Percentiles rank a stretch among this genome's conserved stretches.
These are phyloP conservation scores for Redunca redunca DNA, from an alignment of 2,113 vertebrate genomes.

Conservation along the genomic window DNA sequence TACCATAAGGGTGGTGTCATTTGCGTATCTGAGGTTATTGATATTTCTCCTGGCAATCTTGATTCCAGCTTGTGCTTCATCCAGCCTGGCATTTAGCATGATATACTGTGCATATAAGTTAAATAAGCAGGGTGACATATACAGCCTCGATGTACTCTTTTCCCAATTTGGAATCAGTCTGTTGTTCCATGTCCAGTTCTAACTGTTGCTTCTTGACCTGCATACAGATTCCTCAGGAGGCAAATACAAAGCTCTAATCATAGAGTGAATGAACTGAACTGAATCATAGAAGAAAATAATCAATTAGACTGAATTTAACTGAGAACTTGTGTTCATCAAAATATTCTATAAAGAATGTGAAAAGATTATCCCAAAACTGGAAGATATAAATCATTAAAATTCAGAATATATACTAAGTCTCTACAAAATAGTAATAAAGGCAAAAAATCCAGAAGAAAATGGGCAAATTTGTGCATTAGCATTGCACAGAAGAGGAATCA, in stretches of 20 bases:
- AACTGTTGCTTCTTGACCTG: background rate
- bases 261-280: background rate
- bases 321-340: background rate
- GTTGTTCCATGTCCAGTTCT: background rate
- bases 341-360: background rate
- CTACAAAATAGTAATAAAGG: background rate
- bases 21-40: background rate
- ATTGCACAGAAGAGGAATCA: background rate
- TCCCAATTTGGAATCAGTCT: background rate
- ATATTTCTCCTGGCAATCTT: background rate
- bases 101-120: background rate
- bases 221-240: background rate
- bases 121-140: background rate
- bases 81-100: fast-evolving
- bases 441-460: background rate
- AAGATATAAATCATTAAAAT: background rate
- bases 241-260: background rate
- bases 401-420: background rate
- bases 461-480: background rate
- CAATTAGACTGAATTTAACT: background rate
- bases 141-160: background rate
- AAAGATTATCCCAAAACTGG: background rate
- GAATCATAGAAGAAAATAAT: background rate
- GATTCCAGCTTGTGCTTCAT: background rate
- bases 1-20: background rate